Conservation (phyloP, 2,888 invertebrate genomes). For the Catocala fraxini region DNA sequence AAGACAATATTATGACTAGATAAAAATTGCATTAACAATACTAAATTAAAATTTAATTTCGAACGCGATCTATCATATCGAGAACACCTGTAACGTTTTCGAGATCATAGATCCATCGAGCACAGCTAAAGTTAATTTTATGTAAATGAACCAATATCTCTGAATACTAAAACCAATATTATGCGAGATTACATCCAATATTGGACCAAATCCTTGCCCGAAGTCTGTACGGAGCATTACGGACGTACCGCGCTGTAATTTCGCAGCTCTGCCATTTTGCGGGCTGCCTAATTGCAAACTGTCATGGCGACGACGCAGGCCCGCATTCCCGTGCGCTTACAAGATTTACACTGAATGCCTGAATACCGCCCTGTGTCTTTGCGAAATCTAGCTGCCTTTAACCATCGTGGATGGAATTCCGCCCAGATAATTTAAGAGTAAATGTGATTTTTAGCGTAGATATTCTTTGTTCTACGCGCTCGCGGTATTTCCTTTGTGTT, state of each 20-base stretch:
- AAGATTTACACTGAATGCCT: constrained; percentile 66
- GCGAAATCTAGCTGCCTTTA: constrained; percentile 52
- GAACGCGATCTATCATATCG: too few relatives aligned
- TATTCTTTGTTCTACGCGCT: constrained; percentile 21
- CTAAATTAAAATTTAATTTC: too few relatives aligned
- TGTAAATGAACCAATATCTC: constrained; percentile 36
- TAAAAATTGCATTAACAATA: too few relatives aligned
- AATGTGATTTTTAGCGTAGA: constrained; percentile 38
- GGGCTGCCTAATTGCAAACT: constrained; percentile 68
- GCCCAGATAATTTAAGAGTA: constrained; percentile 38
- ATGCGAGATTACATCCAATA: constrained; percentile 37
- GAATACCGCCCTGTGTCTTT: constrained; percentile 65
- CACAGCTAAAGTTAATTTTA: constrained; percentile 34
- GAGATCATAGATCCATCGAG: not conserved
- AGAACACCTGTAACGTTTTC: not conserved
- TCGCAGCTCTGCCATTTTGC: constrained; percentile 61
- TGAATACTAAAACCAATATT: constrained; percentile 33
- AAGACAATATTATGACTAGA: too few relatives aligned
- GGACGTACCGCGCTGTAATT: constrained; percentile 46
- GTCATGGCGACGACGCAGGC: constrained; percentile 65
- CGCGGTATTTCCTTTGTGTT: constrained; percentile 5
- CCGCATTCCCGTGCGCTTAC: constrained; percentile 63
- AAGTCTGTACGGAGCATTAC: constrained; percentile 43
- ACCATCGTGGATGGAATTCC: constrained; percentile 55
- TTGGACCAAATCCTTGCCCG: constrained; percentile 43